A percentile compares a stretch with the other conserved stretches of the same genome.
Conservation (phyloP, 2,888 invertebrate species). For the Sussaba pulchella region DNA sequence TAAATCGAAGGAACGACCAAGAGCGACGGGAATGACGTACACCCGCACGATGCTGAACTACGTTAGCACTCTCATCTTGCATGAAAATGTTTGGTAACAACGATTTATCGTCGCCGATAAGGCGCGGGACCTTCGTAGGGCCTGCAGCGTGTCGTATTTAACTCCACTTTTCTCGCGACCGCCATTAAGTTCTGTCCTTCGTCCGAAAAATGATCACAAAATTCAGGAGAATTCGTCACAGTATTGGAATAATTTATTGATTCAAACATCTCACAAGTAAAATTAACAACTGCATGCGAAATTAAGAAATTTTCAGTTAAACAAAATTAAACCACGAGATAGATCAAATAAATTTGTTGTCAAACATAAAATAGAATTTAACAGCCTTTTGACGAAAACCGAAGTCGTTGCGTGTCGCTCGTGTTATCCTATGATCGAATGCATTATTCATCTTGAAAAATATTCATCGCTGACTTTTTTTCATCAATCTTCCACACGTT, state of each 20-base stretch:
- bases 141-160: slow-evolving; percentile 6
- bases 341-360: neutral
- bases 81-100: slow-evolving; percentile 31
- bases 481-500: neutral
- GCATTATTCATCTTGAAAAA: no score
- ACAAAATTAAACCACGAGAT: neutral
- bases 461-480: no score
- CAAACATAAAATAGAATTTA: neutral
- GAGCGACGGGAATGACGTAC: neutral
- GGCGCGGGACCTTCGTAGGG: neutral
- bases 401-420: no score
- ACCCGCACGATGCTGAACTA: slow-evolving; percentile 13
- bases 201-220: slow-evolving; percentile 20
- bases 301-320: neutral
- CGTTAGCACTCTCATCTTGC: slow-evolving; percentile 34
- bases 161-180: slow-evolving; percentile 21
- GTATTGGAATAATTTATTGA: neutral
- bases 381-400: no score
- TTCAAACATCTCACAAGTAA: no score
- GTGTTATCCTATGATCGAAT: no score
- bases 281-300: no score
- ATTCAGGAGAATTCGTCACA: neutral
- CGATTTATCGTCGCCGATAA: slow-evolving; percentile 46
- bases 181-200: neutral
- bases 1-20: slow-evolving; percentile 31